Conservation (phyloP, 2,113 vertebrate species). For the Esox niger region DNA sequence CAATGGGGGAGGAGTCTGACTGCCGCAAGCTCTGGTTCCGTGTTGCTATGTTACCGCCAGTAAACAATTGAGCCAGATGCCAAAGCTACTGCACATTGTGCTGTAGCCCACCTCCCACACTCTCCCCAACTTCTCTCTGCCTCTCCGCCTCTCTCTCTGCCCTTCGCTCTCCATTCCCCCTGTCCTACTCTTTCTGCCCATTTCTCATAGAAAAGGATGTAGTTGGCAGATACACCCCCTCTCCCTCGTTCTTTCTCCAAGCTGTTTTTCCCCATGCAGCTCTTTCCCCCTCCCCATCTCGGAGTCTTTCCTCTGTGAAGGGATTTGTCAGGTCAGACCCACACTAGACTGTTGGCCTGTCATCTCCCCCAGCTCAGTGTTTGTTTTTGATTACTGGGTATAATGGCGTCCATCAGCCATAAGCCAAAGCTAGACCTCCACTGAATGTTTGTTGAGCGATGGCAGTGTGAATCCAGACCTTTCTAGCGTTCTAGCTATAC, state of each 20-base stretch:
- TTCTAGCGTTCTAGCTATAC: constrained; percentile 10
- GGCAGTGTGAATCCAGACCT: constrained; percentile 38
- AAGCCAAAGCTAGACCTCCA: constrained; percentile 56
- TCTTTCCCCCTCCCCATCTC: constrained; percentile 3
- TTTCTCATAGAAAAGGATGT: too few species aligned
- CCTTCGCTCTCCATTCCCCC: too few species aligned
- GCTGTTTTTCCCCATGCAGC: not conserved
- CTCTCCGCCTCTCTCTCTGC: too few species aligned
- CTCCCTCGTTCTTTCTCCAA: not conserved
- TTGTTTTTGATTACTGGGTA: constrained; percentile 53
- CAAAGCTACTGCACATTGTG: too few species aligned
- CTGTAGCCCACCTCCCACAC: too few species aligned
- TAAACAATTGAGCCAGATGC: too few species aligned
- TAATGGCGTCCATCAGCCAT: constrained; percentile 47
- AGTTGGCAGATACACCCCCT: not conserved
- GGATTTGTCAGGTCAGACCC: constrained; percentile 45
- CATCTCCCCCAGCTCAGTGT: constrained; percentile 35
- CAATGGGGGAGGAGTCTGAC: too few species aligned
- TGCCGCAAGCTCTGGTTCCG: too few species aligned
- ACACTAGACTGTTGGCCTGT: too few species aligned
- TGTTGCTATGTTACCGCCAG: too few species aligned
- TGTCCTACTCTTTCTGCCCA: too few species aligned
- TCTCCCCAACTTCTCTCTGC: too few species aligned
- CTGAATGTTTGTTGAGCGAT: constrained; percentile 52
- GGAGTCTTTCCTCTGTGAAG: constrained; percentile 10